Evolutionary conservation across 1,140 invertebrate genomes (phyloP).

Genomic region (Spodoptera litura): DNA sequence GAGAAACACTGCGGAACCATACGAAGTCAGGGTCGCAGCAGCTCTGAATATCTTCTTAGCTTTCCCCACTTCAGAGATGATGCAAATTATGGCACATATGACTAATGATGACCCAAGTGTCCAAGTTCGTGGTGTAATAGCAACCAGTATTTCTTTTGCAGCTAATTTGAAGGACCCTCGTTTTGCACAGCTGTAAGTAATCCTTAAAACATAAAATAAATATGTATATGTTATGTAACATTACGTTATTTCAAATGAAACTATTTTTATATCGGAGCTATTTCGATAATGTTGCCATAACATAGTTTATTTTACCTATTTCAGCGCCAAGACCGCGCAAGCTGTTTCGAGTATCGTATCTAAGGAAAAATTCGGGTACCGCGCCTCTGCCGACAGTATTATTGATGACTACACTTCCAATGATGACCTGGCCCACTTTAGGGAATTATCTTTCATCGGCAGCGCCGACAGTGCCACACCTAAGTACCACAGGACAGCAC

Average conservation of each 20-base stretch:
- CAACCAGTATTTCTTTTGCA: conserved; percentile 86
- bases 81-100: conserved; percentile 79
- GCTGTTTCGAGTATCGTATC: conserved; percentile 86
- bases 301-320: conserved; percentile 46
- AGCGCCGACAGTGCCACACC: conserved; percentile 87
- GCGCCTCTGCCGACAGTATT: conserved; percentile 84
- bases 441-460: conserved; percentile 81
- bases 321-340: conserved; percentile 86
- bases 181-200: conserved; percentile 81
- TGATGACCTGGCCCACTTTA: conserved; percentile 77
- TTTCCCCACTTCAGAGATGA: conserved; percentile 87
- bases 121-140: conserved; percentile 88
- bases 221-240: no score
- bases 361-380: conserved; percentile 81
- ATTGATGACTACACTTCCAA: conserved; percentile 75
- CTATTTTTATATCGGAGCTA: conserved; percentile 4
- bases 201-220: no score
- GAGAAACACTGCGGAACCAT: conserved; percentile 87
- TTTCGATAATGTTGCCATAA: conserved; percentile 1
- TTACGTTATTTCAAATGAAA: not conserved
- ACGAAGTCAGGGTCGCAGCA: conserved; percentile 89
- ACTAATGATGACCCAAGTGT: conserved; percentile 86
- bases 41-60: conserved; percentile 87
- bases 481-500: conserved; percentile 75
- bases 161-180: conserved; percentile 77